Conservation (phyloP, 2,113 vertebrate genomes). For the Pseudorectes ferrugineus region DNA sequence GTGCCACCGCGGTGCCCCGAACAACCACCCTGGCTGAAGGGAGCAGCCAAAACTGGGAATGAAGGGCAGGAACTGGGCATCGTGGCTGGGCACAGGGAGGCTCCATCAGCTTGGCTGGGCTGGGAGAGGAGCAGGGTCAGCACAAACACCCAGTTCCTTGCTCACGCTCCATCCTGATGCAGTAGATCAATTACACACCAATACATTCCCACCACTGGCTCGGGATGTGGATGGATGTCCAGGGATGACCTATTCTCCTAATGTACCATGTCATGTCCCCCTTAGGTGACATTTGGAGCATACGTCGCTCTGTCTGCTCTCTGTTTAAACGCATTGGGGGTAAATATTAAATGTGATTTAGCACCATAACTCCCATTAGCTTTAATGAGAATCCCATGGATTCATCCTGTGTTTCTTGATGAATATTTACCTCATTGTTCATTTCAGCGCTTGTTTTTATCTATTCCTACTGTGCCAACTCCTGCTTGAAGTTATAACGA, state of each 20-base stretch:
- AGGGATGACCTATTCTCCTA: background rate
- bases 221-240: background rate
- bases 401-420: conserved; percentile 51
- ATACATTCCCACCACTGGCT: background rate
- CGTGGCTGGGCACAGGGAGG: accelerated
- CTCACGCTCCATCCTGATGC: background rate
- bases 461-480: conserved; percentile 60
- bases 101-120: background rate
- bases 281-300: conserved; percentile 24
- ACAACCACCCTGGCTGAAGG: background rate
- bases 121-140: background rate
- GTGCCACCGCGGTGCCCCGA: accelerated
- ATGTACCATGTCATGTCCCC: background rate
- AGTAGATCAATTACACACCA: background rate
- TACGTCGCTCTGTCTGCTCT: conserved; percentile 19
- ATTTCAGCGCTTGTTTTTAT: background rate
- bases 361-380: conserved; percentile 47
- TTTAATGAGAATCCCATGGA: conserved; percentile 54
- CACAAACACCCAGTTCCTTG: background rate
- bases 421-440: conserved; percentile 61
- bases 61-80: background rate
- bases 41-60: background rate
- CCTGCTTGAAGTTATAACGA: conserved; percentile 57
- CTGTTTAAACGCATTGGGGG: conserved; percentile 14
- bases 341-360: conserved; percentile 57